Conservation (phyloP, 35 echinoderm and acorn worm genomes). For the Eucidaris tribuloides region DNA sequence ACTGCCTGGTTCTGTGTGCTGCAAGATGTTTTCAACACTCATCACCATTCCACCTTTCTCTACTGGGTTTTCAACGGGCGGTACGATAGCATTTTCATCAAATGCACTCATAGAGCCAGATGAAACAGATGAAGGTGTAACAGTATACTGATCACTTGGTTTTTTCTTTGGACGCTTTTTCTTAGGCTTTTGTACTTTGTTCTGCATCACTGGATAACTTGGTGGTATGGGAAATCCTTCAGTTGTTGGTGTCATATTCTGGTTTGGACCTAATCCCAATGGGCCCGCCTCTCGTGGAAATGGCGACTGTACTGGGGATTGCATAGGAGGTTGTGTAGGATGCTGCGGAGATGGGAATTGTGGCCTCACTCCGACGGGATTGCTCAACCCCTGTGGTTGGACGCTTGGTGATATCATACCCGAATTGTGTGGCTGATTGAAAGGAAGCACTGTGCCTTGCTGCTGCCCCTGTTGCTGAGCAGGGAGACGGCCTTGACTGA, state of each 20-base stretch:
- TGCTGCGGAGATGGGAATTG: slow-evolving; percentile 11
- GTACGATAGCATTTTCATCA: slow-evolving; percentile 31
- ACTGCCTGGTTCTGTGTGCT: slow-evolving; percentile 3
- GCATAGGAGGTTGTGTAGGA: not conserved
- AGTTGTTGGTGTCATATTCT: slow-evolving; percentile 31
- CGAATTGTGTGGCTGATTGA: not conserved
- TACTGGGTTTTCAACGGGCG: not conserved
- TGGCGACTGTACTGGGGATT: slow-evolving; percentile 25
- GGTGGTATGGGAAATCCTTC: slow-evolving; percentile 84
- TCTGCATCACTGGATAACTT: slow-evolving; percentile 73
- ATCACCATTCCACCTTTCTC: slow-evolving; percentile 10
- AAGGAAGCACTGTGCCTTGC: not conserved
- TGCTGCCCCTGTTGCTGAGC: slow-evolving; percentile 30
- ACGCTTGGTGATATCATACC: not conserved
- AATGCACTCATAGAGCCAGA: slow-evolving; percentile 6
- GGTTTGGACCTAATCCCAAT: not conserved
- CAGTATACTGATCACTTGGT: slow-evolving; percentile 24
- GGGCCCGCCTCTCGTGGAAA: not conserved
- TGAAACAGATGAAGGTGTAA: slow-evolving; percentile 21
- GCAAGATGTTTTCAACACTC: slow-evolving; percentile 18
- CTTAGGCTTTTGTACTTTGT: slow-evolving; percentile 63
- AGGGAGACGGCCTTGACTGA: slow-evolving; percentile 21
- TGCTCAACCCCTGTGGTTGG: not conserved
- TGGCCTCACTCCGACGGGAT: not conserved
- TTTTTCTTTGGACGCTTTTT: slow-evolving; percentile 92